Base-by-base conservation (phyloP, 2,113 vertebrate species). In the Orthonyx spaldingii region DNA sequence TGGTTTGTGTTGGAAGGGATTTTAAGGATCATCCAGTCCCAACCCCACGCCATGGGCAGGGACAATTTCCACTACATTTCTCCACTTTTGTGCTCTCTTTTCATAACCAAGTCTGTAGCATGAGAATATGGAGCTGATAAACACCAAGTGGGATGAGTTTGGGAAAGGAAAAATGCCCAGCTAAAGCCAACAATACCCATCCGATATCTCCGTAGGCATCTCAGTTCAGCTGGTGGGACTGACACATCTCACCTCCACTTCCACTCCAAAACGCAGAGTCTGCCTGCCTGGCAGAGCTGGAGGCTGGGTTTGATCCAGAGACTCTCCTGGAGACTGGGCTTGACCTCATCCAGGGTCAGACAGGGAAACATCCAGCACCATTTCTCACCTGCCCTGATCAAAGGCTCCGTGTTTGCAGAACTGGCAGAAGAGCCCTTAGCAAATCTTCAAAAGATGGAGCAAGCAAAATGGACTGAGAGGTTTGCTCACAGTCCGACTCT, bases 201-300 rank as follows among this genome's bases (percentile, higher is more conserved):
- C 41, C n/a, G 18, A 5, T 23, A 9, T 9, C 37, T 47, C 57
- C 47, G 57, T 1, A 28, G 89, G 13, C 5, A 12, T 11, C 46
- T 53, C n/a, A 17, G 61, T 26, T 49, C 63, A 35, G 8, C 30
- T 23, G 79, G 7, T 64, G 55, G 50, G 13, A 16, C 32, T 22
- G 53, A 35, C 32, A 32, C 0, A 0, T 20, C 42, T 32, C 6
- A 35, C 7, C 33, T 76, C 2, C 28, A 53, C 18, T 53, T 63
- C 32, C 14, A 7, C 17, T 56, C 49, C 0, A 1, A 33, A 47
- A 64, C 7, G 7, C 37, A 52, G 44, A 59, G 10, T 39, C 52
- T 30, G 13, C 16, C 16, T 15, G 7, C 19, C 24, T 2, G 2
- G 55, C 59, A 42, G 30, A 21, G 46, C 70, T 61, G 57, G 42